Conservation (phyloP, 1,140 invertebrate genomes). For the Pogonognathellus flavescens region DNA sequence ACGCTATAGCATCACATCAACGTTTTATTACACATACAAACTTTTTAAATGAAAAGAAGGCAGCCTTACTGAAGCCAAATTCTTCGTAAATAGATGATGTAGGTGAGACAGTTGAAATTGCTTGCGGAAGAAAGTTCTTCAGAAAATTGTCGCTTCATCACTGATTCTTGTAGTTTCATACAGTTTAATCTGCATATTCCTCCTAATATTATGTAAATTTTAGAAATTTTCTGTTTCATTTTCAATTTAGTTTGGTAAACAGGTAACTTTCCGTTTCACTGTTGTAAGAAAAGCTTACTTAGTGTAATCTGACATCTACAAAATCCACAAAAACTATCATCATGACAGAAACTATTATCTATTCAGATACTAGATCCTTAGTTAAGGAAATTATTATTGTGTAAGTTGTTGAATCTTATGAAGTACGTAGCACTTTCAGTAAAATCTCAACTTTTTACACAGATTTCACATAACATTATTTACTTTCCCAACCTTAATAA, state of each 20-base stretch:
- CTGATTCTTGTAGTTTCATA: not conserved
- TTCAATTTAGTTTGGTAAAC: not conserved
- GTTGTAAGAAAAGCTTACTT: not conserved
- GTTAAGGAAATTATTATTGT: not conserved
- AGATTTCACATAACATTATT: no score
- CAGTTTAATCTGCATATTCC: constrained; percentile 42
- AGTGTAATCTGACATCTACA: not conserved
- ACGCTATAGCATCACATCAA: no score
- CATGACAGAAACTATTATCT: not conserved
- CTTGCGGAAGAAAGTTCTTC: not conserved
- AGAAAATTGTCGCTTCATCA: constrained; percentile 5
- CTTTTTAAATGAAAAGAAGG: no score
- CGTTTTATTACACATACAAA: no score
- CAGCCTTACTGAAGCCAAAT: no score
- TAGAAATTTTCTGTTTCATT: constrained; percentile 2
- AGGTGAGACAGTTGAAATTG: no score
- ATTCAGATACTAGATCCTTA: not conserved
- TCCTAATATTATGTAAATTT: constrained; percentile 13
- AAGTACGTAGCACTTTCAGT: no score
- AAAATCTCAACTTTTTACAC: no score
- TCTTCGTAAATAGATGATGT: no score
- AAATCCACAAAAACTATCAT: not conserved
- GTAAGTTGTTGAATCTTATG: no score
- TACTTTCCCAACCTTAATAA: no score
- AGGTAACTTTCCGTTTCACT: not conserved